Evolutionary conservation across 1,140 invertebrate genomes (phyloP), one percentile per base, ranked within the genome.

Genomic region (Araneus ventricosus): DNA sequence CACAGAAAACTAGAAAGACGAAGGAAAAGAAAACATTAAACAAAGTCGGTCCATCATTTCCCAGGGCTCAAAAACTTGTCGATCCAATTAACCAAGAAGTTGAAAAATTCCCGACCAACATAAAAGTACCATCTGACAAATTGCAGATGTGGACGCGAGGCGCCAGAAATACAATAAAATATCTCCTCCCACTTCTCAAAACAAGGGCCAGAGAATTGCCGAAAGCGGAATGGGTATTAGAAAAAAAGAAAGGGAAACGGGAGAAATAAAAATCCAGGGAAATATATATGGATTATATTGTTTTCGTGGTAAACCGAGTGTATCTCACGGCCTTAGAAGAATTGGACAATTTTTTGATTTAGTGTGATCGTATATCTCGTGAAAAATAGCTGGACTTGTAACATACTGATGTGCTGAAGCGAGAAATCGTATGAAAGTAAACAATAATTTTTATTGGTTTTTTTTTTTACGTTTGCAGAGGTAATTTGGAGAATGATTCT

Each of bases 211-310:
- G 20, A 30, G 41, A 41, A 82, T 82, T 22, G 80, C 80, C 80
- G 39, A 52, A 41, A 52, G 80, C 80, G 17, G 41, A 45, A 79
- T 79, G 70, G 70, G 27, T 79, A 79, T 79, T 27, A 79, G n/a
- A n/a, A 82, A 82, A 52, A 75, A 34, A 37, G 27, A 80, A 45
- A 20, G 24, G 10, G 24, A 80, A 37, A 52, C 7, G 30, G 30
- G 14, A 17, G 34, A 75, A 75, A 75, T 75, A 75, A 75, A 75
- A 75, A 27, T 75, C 14, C 45, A 14, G 39, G 14, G 41, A 52
- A 41, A 82, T 82, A 82, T 82, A 82, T 82, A 82, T 82, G 80
- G 80, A 82, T 82, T 82, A 52, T 82, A 82, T 82, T 82, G 80
- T 82, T 82, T 82, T 82, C 80, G 80, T 82, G 80, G 80, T 82